A percentile compares a stretch with the other conserved stretches of the same genome.
Evolutionary conservation across 2,888 invertebrate genomes (phyloP).

Genomic region (Pheosia gnoma): DNA sequence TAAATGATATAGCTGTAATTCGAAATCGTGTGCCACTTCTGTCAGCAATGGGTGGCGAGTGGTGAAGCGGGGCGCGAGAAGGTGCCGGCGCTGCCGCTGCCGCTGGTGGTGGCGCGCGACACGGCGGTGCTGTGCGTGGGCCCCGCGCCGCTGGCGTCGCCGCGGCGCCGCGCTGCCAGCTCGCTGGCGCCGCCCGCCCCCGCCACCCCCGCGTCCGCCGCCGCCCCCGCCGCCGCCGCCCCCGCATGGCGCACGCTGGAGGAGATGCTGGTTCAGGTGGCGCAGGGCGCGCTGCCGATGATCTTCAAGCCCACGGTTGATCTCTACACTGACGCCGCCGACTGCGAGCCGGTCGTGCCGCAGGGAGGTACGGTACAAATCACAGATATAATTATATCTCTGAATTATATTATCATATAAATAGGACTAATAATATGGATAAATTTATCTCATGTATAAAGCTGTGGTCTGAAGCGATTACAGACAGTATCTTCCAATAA

Average conservation of each 20-base stretch:
- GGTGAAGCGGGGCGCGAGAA: conserved; percentile 61
- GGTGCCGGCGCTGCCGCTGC: conserved; percentile 89
- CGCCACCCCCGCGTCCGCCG: conserved; percentile 31
- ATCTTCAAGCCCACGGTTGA: conserved; percentile 91
- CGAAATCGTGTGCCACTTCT: background rate
- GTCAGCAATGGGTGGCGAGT: conserved; percentile 76
- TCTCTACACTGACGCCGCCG: conserved; percentile 87
- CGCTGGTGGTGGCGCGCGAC: conserved; percentile 87
- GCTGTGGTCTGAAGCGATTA: no score
- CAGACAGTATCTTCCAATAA: no score
- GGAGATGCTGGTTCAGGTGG: conserved; percentile 89
- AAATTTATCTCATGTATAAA: no score
- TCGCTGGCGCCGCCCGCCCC: conserved; percentile 63
- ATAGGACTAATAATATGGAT: no score
- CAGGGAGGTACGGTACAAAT: conserved; percentile 83
- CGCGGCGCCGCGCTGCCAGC: conserved; percentile 82
- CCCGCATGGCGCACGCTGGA: conserved; percentile 89
- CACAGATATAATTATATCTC: no score
- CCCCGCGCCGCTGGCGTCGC: conserved; percentile 80
- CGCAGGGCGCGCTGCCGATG: conserved; percentile 87
- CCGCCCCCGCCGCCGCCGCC: conserved; percentile 59
- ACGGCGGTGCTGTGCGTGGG: conserved; percentile 89
- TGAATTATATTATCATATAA: no score
- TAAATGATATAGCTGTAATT: no score
- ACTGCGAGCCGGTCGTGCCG: conserved; percentile 88